Conservation (phyloP, 2,113 vertebrate species). For the Poeciliopsis occidentalis region DNA sequence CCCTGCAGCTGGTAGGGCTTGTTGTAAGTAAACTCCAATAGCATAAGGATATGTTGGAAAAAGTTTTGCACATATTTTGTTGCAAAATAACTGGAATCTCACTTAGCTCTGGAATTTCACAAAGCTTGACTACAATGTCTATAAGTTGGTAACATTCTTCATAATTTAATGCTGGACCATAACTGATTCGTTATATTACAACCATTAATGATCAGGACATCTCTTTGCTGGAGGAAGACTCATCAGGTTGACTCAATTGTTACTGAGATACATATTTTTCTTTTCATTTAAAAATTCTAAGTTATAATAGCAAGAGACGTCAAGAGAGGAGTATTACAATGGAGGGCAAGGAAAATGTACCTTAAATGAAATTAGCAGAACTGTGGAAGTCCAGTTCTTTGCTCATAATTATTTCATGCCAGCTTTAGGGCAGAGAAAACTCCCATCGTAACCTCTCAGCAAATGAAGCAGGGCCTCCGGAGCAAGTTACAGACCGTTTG, state of each 20-base stretch:
- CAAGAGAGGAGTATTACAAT: slow-evolving; percentile 9
- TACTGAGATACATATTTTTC: slow-evolving; percentile 15
- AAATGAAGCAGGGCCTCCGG: slow-evolving; percentile 48
- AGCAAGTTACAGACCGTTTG: slow-evolving; percentile 56
- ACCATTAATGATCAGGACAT: neutral
- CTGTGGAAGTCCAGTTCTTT: slow-evolving; percentile 51
- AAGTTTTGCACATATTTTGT: no score
- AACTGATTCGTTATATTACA: neutral
- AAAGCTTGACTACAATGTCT: no score
- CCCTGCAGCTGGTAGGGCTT: no score
- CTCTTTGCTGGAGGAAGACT: slow-evolving; percentile 2
- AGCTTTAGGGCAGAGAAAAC: slow-evolving; percentile 60
- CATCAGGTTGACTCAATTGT: slow-evolving; percentile 23
- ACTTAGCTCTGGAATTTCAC: no score
- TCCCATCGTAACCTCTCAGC: slow-evolving; percentile 50
- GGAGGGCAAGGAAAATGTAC: slow-evolving; percentile 19
- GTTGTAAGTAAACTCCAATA: no score
- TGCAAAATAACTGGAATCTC: no score
- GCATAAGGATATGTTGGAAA: no score
- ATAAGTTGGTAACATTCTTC: no score
- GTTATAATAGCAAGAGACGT: slow-evolving; percentile 9
- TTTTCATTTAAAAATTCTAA: slow-evolving; percentile 32
- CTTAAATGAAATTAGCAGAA: slow-evolving; percentile 69
- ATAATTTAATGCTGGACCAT: no score
- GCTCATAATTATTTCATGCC: slow-evolving; percentile 69